Evolutionary conservation across 2,113 vertebrate genomes (phyloP).

Genomic region (Chitala chitala): DNA sequence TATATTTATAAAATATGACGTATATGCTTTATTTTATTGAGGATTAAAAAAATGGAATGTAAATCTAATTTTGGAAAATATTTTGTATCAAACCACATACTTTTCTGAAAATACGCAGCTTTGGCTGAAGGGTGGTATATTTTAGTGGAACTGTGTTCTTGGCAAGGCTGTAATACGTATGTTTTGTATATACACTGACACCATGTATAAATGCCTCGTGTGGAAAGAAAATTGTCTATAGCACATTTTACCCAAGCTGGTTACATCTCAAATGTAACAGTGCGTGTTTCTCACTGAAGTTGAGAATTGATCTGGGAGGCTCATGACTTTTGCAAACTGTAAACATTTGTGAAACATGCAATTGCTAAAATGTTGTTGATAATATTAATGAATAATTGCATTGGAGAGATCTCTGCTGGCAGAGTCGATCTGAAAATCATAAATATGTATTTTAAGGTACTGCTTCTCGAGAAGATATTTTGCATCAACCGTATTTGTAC

Average conservation of each 20-base stretch:
- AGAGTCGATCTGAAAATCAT: conserved; percentile 73
- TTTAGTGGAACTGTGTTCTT: conserved; percentile 74
- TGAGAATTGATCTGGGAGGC: neutral
- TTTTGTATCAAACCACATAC: no score
- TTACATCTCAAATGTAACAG: no score
- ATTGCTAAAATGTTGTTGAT: conserved; percentile 66
- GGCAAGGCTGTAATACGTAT: conserved; percentile 71
- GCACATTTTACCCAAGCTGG: no score
- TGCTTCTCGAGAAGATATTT: conserved; percentile 78
- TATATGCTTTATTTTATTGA: neutral
- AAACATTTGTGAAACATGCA: conserved; percentile 43
- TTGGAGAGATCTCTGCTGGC: conserved; percentile 87
- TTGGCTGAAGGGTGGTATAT: conserved; percentile 19
- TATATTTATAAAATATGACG: conserved; percentile 36
- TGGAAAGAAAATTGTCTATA: no score
- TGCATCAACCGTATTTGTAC: conserved; percentile 67
- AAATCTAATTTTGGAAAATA: no score
- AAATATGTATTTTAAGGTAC: no score
- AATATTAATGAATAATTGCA: conserved; percentile 72
- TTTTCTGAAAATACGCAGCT: conserved; percentile 16
- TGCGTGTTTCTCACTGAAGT: neutral
- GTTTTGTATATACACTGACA: conserved; percentile 40
- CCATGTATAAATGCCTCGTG: neutral
- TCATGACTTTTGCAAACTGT: neutral
- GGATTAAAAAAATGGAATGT: neutral